Conservation (phyloP, 2,888 invertebrate species). For the Cryptus viduatorius region DNA sequence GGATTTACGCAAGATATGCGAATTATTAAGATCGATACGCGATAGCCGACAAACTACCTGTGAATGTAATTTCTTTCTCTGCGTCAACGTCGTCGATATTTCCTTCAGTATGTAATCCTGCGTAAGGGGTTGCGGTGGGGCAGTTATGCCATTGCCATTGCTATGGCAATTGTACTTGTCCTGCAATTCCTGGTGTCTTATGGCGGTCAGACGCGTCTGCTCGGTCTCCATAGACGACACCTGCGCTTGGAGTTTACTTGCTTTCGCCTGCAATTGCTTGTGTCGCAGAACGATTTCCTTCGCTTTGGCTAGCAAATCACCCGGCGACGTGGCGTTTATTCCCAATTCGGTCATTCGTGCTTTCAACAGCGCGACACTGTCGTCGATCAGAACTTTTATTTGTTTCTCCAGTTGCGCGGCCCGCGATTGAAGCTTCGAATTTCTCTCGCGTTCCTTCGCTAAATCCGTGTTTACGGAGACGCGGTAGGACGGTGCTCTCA, state of each 20-base stretch:
- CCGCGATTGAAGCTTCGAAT: slow-evolving; percentile 92
- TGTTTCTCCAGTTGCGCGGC: slow-evolving; percentile 97
- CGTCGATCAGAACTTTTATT: slow-evolving; percentile 95
- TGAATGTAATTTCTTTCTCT: slow-evolving; percentile 93
- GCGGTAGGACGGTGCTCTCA: slow-evolving; percentile 93
- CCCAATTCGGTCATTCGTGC: slow-evolving; percentile 96
- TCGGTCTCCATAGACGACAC: slow-evolving; percentile 91
- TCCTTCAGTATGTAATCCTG: slow-evolving; percentile 94
- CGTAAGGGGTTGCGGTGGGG: slow-evolving; percentile 88
- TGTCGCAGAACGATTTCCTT: slow-evolving; percentile 97
- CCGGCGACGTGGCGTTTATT: slow-evolving; percentile 94
- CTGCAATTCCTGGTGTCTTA: slow-evolving; percentile 91
- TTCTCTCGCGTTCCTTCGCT: slow-evolving; percentile 93
- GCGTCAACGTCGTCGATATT: slow-evolving; percentile 93
- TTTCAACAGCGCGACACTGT: slow-evolving; percentile 95
- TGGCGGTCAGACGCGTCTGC: slow-evolving; percentile 90
- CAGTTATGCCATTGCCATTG: slow-evolving; percentile 87
- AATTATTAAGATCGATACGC: too few relatives aligned
- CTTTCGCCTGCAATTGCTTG: slow-evolving; percentile 96
- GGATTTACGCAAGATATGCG: too few relatives aligned
- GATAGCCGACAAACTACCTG: slow-evolving; percentile 86
- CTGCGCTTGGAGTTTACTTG: slow-evolving; percentile 94
- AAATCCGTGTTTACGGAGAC: slow-evolving; percentile 91
- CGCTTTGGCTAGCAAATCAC: slow-evolving; percentile 93
- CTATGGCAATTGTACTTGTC: slow-evolving; percentile 89